phyloP scores from a whole-genome alignment of 2,888 invertebrate species.

The Polydrusus cervinus region DNA sequence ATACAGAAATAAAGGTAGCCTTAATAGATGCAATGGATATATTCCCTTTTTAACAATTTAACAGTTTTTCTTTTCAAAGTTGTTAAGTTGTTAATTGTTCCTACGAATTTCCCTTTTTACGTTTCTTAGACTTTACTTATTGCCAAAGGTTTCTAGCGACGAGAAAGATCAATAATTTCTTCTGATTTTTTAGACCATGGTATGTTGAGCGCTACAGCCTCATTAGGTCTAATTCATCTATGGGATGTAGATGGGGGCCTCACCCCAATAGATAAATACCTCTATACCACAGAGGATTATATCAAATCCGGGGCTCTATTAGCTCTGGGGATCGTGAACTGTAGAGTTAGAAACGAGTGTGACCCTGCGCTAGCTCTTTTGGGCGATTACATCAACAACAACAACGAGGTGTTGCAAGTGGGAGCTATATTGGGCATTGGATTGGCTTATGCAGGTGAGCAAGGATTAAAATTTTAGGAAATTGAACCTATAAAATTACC shows the following conservation, averaged over 20 bases:
- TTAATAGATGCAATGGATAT: background rate
- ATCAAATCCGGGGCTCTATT: constrained; percentile 97
- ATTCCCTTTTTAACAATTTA: no score
- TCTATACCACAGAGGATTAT: constrained; percentile 72
- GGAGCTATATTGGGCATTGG: constrained; percentile 92
- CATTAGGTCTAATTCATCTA: constrained; percentile 93
- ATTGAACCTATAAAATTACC: background rate
- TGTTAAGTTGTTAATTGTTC: no score
- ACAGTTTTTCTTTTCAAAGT: no score
- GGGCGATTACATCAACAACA: constrained; percentile 93
- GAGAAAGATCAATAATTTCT: background rate
- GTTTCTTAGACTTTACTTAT: no score
- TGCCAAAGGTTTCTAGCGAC: no score
- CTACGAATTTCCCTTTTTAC: no score
- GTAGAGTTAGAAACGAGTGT: constrained; percentile 98
- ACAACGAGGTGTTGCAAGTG: constrained; percentile 87
- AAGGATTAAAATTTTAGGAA: no score
- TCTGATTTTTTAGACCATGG: constrained; percentile 70
- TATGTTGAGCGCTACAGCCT: constrained; percentile 98
- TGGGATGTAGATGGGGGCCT: constrained; percentile 99
- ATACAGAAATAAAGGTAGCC: constrained; percentile 55
- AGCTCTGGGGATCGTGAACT: constrained; percentile 97
- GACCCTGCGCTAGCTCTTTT: constrained; percentile 97
- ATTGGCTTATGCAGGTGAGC: constrained; percentile 92
- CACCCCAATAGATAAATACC: constrained; percentile 97